Base-by-base conservation (phyloP, 30 jellyfish, hydroid and myxozoan genomes). In the Aurelia sp. region DNA sequence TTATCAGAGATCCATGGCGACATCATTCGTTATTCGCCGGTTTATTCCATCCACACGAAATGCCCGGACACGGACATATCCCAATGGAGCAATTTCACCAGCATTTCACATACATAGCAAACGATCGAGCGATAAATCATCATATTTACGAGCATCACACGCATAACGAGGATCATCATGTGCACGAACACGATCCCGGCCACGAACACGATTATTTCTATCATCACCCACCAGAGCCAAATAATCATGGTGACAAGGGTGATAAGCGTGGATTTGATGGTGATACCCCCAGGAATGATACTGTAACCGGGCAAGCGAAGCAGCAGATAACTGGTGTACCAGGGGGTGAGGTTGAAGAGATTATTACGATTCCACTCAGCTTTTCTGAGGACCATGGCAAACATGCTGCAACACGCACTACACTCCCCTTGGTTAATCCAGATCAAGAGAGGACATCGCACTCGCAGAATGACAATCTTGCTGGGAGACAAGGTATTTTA, bases 1-100 rank as follows among this genome's bases (percentile, higher is more conserved):
- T 92, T 17, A 87, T 92, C n/a, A 58, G 98, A 38, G 98, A 92
- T 76, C 98, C 98, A n/a, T 92, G 98, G 98, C 66, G 98, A 22
- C 95, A 86, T 58, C 98, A 92, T 68, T 92, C 98, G 19, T 80
- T 89, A 52, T 92, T 92, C 82, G 98, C 98, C 38, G 96, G 96
- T 18, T 76, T 92, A 40, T 92, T 92, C 82, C 96, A 92, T 63
- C 96, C 96, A 9, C 98, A 92, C 53, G 97, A 91, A 76, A 84
- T 84, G 86, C 89, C 90, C 41, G 91, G 88, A 21, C 85, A 81
- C 63, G 91, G 88, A 6, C 91, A 87, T 19, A 52, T 72, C 1
- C 97, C 97, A 40, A 92, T 92, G 77, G 97, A 92, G 18, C 96
- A 92, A 50, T 82, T 92, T 60, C 98, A 92, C 70, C 98, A 92